Evolutionary conservation across 2,888 invertebrate genomes (phyloP), one percentile per base, ranked within the genome.

Genomic region (Notodonta dromedarius): DNA sequence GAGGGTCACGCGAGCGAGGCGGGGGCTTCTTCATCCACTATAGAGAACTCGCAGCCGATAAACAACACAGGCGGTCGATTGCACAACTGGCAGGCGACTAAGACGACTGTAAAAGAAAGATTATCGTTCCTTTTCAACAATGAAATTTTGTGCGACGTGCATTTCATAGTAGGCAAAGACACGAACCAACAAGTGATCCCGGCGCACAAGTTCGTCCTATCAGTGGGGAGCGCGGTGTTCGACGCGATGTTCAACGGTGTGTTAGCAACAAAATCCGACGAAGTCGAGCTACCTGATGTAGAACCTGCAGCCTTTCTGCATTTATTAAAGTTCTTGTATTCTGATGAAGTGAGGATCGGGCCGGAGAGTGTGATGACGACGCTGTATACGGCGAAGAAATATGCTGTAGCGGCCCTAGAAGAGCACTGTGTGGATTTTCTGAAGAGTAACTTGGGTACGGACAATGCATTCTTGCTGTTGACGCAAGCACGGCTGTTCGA

Each of bases 311-410:
- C 97, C 0, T 97, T 98, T 83, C 86, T 96, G 53, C 96, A 96
- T 66, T 93, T 97, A 59, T 90, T 97, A 51, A 95, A 94, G 84
- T 96, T 96, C 86, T 89, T 96, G 59, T 97, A 97, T 82, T 96
- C 97, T 0, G 97, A 98, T 89, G 97, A 97, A 82, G 96, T 97
- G 12, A 95, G 96, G 63, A 97, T 98, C 74, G 97, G 96, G 9
- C 96, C 97, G 0, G 97, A 97, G 80, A 96, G 96, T 79, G 97
- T 98, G 2, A 97, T 97, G 97, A 96, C 97, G 1, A 97, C 97
- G 0, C 85, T 98, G 57, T 98, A 98, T 77, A 96, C 97, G 0
- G 97, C 97, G 7, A 97, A 97, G 79, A 97, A 98, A 77, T 98
- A 98, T 89, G 97, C 97, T 2, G 97, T 98, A 0, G 96, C 97